Percentiles rank a stretch among this genome's conserved stretches.
These are phyloP conservation scores for Drosophila lowei DNA, from an alignment of 1,140 invertebrate genomes.

Conservation along the genomic window DNA sequence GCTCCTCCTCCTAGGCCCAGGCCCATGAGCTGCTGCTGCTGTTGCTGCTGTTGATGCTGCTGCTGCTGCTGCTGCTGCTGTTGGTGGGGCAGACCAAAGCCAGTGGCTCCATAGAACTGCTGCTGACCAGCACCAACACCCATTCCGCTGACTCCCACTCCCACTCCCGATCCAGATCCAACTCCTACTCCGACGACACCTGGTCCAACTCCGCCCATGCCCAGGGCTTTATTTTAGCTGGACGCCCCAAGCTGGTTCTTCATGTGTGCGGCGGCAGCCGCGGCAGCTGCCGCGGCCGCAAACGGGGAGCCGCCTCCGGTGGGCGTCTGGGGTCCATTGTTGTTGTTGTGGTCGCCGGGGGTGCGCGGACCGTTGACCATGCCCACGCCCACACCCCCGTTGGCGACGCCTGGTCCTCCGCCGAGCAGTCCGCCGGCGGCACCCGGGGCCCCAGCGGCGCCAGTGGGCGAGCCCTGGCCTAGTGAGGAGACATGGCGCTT, in stretches of 20 bases:
- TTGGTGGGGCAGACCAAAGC: slow-evolving; percentile 59
- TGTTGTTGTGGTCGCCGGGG: slow-evolving; percentile 78
- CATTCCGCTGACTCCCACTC: not conserved
- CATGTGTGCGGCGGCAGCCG: slow-evolving; percentile 77
- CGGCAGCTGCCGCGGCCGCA: slow-evolving; percentile 68
- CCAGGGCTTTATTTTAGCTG: slow-evolving; percentile 82
- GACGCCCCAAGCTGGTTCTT: slow-evolving; percentile 81
- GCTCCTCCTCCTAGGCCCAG: slow-evolving; percentile 41
- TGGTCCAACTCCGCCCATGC: slow-evolving; percentile 33
- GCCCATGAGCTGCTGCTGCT: slow-evolving; percentile 63
- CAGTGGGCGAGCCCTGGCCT: slow-evolving; percentile 75
- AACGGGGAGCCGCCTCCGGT: slow-evolving; percentile 69
- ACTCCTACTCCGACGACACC: slow-evolving; percentile 17
- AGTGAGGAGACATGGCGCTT: slow-evolving; percentile 90
- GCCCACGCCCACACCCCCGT: slow-evolving; percentile 42
- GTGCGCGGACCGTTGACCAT: slow-evolving; percentile 74
- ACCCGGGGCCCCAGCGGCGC: slow-evolving; percentile 41
- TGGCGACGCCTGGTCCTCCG: slow-evolving; percentile 35
- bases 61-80: slow-evolving; percentile 47
- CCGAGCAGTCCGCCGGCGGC: slow-evolving; percentile 42
- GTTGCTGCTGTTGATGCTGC: slow-evolving; percentile 41
- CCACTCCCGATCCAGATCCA: slow-evolving; percentile 11
- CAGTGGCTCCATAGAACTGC: slow-evolving; percentile 61
- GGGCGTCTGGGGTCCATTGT: slow-evolving; percentile 73
- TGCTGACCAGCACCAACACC: slow-evolving; percentile 40